Evolutionary conservation across 53 echinoderm and acorn worm genomes (phyloP).

Genomic region (Luidia sarsii): DNA sequence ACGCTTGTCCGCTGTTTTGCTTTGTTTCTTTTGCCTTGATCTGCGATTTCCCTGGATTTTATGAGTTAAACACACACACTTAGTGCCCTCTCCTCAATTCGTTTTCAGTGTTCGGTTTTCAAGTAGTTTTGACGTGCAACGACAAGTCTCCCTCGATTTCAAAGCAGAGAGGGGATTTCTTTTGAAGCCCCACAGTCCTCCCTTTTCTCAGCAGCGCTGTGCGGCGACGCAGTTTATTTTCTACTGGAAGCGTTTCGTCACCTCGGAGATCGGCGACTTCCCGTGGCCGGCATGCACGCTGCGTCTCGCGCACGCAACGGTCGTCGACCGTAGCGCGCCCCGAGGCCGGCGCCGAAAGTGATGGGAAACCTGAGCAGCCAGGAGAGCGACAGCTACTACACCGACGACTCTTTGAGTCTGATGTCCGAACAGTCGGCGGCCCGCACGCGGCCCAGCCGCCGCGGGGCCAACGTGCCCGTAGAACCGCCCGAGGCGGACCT

Average conservation of each 20-base stretch:
- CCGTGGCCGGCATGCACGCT: neutral
- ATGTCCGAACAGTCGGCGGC: constrained; percentile 46
- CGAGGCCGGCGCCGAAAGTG: neutral
- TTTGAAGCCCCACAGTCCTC: too few species aligned
- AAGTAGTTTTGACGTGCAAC: too few species aligned
- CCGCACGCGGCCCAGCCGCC: constrained; percentile 33
- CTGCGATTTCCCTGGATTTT: too few species aligned
- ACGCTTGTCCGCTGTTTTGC: neutral
- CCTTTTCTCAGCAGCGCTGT: too few species aligned
- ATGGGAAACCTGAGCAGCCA: constrained; percentile 52
- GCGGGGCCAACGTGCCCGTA: constrained; percentile 47
- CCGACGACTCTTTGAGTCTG: constrained; percentile 48
- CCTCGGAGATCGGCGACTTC: too few species aligned
- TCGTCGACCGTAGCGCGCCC: constrained; percentile 5
- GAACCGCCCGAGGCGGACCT: constrained; percentile 83
- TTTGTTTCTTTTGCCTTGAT: neutral
- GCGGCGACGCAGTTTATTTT: too few species aligned
- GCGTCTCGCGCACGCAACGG: constrained; percentile 33
- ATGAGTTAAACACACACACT: too few species aligned
- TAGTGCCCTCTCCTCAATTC: too few species aligned
- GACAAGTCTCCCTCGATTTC: too few species aligned
- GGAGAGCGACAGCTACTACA: constrained; percentile 39
- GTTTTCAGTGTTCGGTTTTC: too few species aligned
- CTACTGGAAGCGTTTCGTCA: too few species aligned
- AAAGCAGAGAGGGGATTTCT: too few species aligned